phyloP scores from a whole-genome alignment of 2,113 vertebrate species.

The Platycercus adscitus region DNA sequence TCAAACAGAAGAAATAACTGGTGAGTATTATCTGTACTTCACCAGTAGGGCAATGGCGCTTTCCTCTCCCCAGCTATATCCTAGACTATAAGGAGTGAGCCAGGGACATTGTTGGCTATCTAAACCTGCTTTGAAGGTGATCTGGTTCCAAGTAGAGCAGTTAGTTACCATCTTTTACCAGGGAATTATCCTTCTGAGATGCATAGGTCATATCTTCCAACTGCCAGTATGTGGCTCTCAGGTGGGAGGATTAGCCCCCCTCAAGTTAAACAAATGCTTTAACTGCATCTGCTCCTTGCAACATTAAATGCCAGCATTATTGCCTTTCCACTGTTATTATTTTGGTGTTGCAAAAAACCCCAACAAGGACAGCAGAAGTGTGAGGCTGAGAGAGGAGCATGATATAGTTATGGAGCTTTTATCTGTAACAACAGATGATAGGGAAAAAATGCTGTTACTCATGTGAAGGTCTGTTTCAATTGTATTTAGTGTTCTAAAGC shows the following conservation, averaged over 20 bases:
- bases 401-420: neutral
- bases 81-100: neutral
- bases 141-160: neutral
- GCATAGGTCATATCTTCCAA: neutral
- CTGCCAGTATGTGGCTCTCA: neutral
- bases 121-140: neutral
- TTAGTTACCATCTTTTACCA: neutral
- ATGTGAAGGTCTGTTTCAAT: neutral
- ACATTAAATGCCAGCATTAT: neutral
- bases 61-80: neutral
- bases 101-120: neutral
- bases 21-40: neutral
- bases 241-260: neutral
- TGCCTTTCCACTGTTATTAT: neutral
- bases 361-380: neutral
- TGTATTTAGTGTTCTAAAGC: neutral
- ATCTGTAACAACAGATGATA: neutral
- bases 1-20: neutral
- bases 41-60: rapidly evolving
- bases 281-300: neutral
- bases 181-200: neutral
- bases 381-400: neutral
- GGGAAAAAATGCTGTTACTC: neutral
- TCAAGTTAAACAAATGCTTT: neutral
- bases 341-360: neutral